Base-by-base conservation (phyloP, 2,113 vertebrate genomes). In the Collichthys lucidus region DNA sequence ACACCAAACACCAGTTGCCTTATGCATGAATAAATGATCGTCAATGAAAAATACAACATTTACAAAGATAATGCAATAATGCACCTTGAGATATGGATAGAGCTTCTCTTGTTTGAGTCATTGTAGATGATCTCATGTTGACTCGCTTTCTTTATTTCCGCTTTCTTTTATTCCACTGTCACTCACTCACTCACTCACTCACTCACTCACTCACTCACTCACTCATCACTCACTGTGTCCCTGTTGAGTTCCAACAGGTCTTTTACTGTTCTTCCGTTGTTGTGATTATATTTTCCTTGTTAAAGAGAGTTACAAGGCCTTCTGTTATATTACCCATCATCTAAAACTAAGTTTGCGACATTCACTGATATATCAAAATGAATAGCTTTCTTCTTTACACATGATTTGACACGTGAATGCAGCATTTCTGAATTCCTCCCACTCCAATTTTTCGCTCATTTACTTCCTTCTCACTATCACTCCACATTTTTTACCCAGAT, bases 11-110 rank as follows among this genome's bases (percentile, higher is more conserved):
- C 20, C 63, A 57, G 74, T 56, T 15, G 26, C 62, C 62, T 47
- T n/a, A n/a, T 46, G 56, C 65, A 84, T 84, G 61, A 91, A 86
- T 91, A 84, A 83, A 91, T 87, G 77, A 90, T 87, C 26, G 22
- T 63, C 47, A 79, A 85, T 82, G 52, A 90, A 83, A 89, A 89
- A 85, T 80, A 74, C 59, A 79, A 71, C 82, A 81, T 86, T 88
- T 86, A 73, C 79, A 80, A 47, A 86, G 75, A 87, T 88, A 76
- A 93, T 90, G 67, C 77, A 78, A 91, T 91, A 85, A 74, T 56
- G 57, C 72, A 59, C 76, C 47, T 68, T 72, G 68, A 83, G 71
- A 82, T 50, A 71, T 73, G 66, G 16, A 77, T 77, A 56, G 11
- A 47, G 55, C 47, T 61, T 66, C 57, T 86, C 50, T 44, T 24